Base-by-base conservation (phyloP, 2,888 invertebrate genomes). In the Drosophila kanekoi region DNA sequence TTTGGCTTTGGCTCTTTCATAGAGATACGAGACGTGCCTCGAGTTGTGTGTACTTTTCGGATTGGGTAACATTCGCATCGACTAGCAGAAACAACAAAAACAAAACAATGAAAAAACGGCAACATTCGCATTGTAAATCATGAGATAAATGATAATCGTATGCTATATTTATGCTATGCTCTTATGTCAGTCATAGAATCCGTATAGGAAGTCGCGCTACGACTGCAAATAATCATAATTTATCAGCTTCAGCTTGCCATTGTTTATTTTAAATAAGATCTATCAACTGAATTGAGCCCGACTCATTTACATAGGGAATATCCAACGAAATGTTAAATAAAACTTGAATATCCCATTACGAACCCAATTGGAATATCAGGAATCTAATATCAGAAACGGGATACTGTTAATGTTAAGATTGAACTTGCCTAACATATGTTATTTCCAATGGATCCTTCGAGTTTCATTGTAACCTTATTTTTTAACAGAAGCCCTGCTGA, bases 31-130 rank as follows among this genome's bases (percentile, higher is more conserved):
- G 47, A 67, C 68, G 66, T 67, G 68, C 28, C 40, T 9, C 58
- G 35, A 35, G 28, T 37, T 32, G 20, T 49, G 14, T 47, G 23
- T 54, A 14, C 13, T 28, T 44, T 32, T 16, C 13, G 51, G 57
- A 67, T 58, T 57, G 58, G 49, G 65, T 57, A 66, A 56, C 67
- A 65, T 9, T 51, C 47, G 14, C 47, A n/a, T 40, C 52, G 64
- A 64, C 28, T 8, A 2, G 33, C 40, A 32, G 28, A 32, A 60
- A 23, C 28, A 16, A 52, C 5, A 35, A 37, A 13, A 63, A 56
- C 35, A 14, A 43, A 33, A 37, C 37, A 45, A 13, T 14, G 41
- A 43, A 60, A 37, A 35, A 43, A 18, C 66, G 33, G n/a, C 18
- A 40, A 10, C 14, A 56, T 65, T 65, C 54, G 64, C 48, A 60